A percentile compares a stretch with the other conserved stretches of the same genome.
phyloP scores from a whole-genome alignment of 1,140 invertebrate species.

The Drosophila sucinea region DNA sequence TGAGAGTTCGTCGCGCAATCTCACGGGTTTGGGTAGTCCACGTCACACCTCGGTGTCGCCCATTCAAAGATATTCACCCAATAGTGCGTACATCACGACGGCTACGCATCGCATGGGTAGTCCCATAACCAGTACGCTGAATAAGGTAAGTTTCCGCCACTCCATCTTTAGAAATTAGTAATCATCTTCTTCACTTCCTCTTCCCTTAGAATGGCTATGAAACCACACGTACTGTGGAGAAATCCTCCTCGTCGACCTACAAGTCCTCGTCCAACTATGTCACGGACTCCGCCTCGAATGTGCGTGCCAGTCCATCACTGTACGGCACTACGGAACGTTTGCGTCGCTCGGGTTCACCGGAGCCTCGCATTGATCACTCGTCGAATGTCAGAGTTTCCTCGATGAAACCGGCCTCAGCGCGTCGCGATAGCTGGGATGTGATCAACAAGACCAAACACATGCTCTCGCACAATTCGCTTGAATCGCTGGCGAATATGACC shows the following conservation, averaged over 20 bases:
- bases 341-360: slow-evolving; percentile 83
- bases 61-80: slow-evolving; percentile 76
- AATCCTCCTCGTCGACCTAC: slow-evolving; percentile 70
- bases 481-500: slow-evolving; percentile 88
- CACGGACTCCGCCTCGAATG: slow-evolving; percentile 65
- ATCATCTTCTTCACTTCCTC: too few relatives aligned
- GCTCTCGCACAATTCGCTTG: slow-evolving; percentile 86
- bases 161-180: not conserved
- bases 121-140: slow-evolving; percentile 70
- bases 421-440: slow-evolving; percentile 91
- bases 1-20: slow-evolving; percentile 68
- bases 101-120: slow-evolving; percentile 79
- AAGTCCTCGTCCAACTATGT: slow-evolving; percentile 81
- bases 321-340: slow-evolving; percentile 69
- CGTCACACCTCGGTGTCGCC: slow-evolving; percentile 75
- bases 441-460: slow-evolving; percentile 91
- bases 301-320: slow-evolving; percentile 75
- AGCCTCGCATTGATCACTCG: slow-evolving; percentile 86
- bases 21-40: slow-evolving; percentile 62
- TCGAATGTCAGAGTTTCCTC: slow-evolving; percentile 89
- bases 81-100: slow-evolving; percentile 75
- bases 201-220: slow-evolving; percentile 69
- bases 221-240: slow-evolving; percentile 73
- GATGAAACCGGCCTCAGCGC: slow-evolving; percentile 85
- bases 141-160: slow-evolving; percentile 46